Base-by-base conservation (phyloP, 2,113 vertebrate genomes). In the Ranitomeya variabilis region DNA sequence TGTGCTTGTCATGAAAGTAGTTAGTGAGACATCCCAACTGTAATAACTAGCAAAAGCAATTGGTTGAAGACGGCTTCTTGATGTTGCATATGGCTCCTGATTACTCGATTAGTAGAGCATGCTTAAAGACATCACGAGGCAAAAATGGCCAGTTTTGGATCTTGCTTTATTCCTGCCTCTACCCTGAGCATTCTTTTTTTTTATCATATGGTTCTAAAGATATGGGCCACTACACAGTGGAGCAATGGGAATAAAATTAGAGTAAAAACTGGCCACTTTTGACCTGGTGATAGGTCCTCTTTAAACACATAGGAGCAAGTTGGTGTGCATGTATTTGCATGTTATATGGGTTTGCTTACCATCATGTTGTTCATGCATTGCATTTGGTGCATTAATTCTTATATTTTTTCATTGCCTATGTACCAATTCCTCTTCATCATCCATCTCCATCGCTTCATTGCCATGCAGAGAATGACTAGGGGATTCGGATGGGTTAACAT, bases 401-500 rank as follows among this genome's bases (percentile, higher is more conserved):
- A 54, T 71, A 21, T 66, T 90, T 19, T 71, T 2, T 86, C 52
- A 73, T 83, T 21, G 85, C 64, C 31, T 88, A 79, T 11, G 62
- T 89, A 76, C 86, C 45, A 87, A 69, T 85, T 82, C 21, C 21
- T 80, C 77, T 51, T 57, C 86, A 16, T 84, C 13, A n/a, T 64
- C 23, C 88, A 90, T 77, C 77, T 62, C 2, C 45, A 90, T 90
- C 45, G 87, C 87, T 55, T 62, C 55, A 76, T 90, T 86, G 2
- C 69, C 86, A 10, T 69, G 37, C 91, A 90, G 83, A 90, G 89
- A 4, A 90, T 90, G 2, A 89, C 90, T 86, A 86, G 90, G 85
- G 91, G 91, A 86, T 92, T 93, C 89, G 13, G 88, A 62, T 90
- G 85, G 91, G 91, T 93, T 92, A 91, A 92, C 64, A 37, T 90